Base-by-base conservation (phyloP, 2,113 vertebrate genomes). In the Fulica atra region DNA sequence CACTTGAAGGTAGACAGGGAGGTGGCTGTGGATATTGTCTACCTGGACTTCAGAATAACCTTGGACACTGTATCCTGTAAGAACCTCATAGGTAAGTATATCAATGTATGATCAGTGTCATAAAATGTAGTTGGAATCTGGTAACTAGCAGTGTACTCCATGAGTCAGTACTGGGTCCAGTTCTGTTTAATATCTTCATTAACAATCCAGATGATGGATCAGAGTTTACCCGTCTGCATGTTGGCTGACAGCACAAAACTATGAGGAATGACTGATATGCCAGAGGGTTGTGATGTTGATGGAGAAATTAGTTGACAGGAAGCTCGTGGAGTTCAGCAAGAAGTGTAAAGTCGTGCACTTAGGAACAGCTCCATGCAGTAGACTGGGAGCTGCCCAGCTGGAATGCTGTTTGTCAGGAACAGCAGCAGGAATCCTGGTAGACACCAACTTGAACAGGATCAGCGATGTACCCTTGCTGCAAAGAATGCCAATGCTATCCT, bases 341-440 rank as follows among this genome's bases (percentile, higher is more conserved):
- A 87, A 81, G 4, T 59, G 5, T 3, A 13, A 61, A 74, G 10
- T 57, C 18, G 16, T 56, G 23, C 2, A 35, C 10, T 13, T 51
- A 8, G 8, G 6, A 92, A 59, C 4, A 88, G 44, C 2, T 6
- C 28, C 10, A 18, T 50, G 16, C 6, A 79, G 56, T 6, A 25
- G 31, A 15, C 10, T 50, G 16, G 9, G 3, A 4, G 8, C 15
- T 90, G 19, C 26, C 21, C 38, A 40, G 8, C 15, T 31, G 18
- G 25, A 36, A 76, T 40, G 20, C 7, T 17, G 2, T 42, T 70
- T 38, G 26, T 2, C 18, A 92, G 46, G 70, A 73, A 56, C 53
- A 0, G 0, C 4, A 25, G 50, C 3, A 1, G 14, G 31, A 16
- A 11, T 48, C 36, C 28, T 54, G 16, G 2, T 38, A n/a, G 54